Conservation (phyloP, 2,113 vertebrate species). For the Numenius arquata region DNA sequence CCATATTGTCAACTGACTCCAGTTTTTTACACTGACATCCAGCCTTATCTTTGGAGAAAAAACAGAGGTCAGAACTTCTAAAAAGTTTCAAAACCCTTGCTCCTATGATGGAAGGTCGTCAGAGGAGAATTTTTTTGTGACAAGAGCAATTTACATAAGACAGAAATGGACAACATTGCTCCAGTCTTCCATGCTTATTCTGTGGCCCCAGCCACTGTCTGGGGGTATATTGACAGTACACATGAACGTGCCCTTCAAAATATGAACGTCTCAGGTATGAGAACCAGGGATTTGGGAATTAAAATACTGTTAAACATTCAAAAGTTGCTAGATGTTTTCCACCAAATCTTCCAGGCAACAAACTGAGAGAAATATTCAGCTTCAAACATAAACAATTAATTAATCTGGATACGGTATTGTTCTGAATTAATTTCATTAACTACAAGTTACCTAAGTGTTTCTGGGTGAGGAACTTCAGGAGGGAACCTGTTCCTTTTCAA, state of each 20-base stretch:
- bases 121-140: background rate
- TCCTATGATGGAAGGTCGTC: background rate
- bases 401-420: background rate
- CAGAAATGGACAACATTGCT: background rate
- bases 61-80: background rate
- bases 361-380: background rate
- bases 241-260: background rate
- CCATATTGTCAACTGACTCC: background rate
- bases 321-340: background rate
- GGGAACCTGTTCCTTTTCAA: background rate
- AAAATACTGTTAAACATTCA: background rate
- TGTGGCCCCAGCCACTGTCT: background rate
- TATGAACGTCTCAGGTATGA: fast-evolving
- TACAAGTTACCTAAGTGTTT: background rate
- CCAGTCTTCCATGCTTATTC: background rate
- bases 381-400: background rate
- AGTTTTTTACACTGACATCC: background rate
- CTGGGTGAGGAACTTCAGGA: background rate
- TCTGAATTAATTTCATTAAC: background rate
- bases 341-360: background rate
- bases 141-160: background rate
- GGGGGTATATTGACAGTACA: no score
- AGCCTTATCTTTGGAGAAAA: background rate
- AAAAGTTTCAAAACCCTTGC: background rate
- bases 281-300: background rate